Evolutionary conservation across 2,113 vertebrate species (phyloP), one percentile per base, ranked within the genome.

Genomic region (Australoheros scitulus): DNA sequence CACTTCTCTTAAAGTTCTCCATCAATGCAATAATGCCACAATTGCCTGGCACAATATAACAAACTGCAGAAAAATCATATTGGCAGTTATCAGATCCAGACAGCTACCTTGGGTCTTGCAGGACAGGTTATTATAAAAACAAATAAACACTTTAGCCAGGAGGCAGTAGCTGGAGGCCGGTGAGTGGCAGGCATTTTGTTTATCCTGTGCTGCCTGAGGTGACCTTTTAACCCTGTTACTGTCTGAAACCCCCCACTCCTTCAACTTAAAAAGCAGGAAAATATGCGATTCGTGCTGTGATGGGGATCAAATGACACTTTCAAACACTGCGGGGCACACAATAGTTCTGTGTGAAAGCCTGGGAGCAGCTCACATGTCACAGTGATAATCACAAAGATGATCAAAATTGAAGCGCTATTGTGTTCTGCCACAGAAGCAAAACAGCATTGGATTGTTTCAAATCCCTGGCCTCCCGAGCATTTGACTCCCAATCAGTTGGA

Each of bases 211-310:
- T 59, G 7, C 76, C 61, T 76, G 72, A 29, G 11, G 76, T 65
- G 57, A 55, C 36, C 41, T 65, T 43, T 86, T 86, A 83, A 89
- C 90, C 79, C 85, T 83, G 79, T 80, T 59, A 43, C 68, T 34
- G 68, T 55, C 47, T 72, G 47, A 52, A 55, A 20, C 5, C 26
- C 18, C 11, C 2, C 26, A 72, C 32, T 78, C 74, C 87, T 92
- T 77, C 82, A 52, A 89, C 79, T 82, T 58, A 87, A 63, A 74
- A 3, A 84, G 52, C 29, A 1, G 78, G n/a, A 82, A 63, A 58
- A 18, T 29, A 6, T 34, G 55, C 11, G 68, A 29, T 76, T 11
- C 24, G 24, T 60, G 22, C 77, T 43, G 20, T 75, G n/a, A 80
- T 80, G 57, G 50, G 63, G 32, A 83, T 91, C 50, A 72, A 84